Conservation (phyloP, 2,113 vertebrate species). For the Petrocephalus zakoni region DNA sequence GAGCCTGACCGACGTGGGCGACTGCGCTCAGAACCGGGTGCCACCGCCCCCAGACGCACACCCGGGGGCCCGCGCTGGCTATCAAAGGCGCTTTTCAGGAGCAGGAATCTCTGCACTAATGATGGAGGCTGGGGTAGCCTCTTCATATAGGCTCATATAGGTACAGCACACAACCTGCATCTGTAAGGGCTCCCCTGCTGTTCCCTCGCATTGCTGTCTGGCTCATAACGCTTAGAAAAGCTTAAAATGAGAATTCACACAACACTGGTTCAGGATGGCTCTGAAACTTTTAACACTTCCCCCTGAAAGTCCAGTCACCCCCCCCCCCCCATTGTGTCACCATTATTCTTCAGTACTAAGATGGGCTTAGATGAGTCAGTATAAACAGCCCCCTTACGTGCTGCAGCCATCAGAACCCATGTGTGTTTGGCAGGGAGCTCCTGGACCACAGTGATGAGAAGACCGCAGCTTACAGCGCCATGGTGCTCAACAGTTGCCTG, state of each 20-base stretch:
- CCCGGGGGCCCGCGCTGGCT: neutral
- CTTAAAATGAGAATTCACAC: neutral
- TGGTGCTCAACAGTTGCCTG: constrained; percentile 85
- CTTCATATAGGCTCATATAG: neutral
- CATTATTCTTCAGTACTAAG: neutral
- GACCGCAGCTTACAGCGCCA: constrained; percentile 69
- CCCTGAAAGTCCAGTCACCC: neutral
- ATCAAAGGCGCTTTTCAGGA: constrained; percentile 1
- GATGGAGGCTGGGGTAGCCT: neutral
- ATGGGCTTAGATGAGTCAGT: neutral
- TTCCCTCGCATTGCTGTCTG: neutral
- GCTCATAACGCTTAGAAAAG: neutral
- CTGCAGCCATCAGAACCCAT: neutral
- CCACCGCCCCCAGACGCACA: neutral
- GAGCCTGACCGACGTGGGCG: neutral
- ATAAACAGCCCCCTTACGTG: neutral
- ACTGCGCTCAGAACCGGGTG: neutral
- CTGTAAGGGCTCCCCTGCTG: neutral
- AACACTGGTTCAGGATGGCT: neutral
- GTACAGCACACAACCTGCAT: neutral
- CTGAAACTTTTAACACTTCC: neutral
- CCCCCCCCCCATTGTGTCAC: neutral
- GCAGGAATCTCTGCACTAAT: neutral
- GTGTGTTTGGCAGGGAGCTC: constrained; percentile 54
- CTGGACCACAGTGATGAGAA: constrained; percentile 73